These are phyloP conservation scores for Limenitis camilla DNA, from an alignment of 2,888 invertebrate species.

Conservation along the genomic window DNA sequence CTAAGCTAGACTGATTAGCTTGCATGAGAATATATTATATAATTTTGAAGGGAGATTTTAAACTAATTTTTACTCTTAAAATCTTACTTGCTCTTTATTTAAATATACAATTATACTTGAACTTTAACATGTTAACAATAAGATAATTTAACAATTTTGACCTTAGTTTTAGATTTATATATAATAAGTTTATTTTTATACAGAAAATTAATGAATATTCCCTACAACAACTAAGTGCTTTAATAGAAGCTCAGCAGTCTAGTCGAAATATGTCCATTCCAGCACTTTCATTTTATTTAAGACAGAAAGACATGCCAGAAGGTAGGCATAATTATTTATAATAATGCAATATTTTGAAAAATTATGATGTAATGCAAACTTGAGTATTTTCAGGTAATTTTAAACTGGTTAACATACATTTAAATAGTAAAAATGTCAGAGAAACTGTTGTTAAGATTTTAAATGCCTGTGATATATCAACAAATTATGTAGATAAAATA, in stretches of 20 bases:
- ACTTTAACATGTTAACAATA: no score
- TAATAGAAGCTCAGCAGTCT: constrained; percentile 85
- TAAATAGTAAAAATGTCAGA: constrained; percentile 80
- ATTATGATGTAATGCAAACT: not conserved
- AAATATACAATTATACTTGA: no score
- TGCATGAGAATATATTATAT: no score
- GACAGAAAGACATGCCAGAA: constrained; percentile 77
- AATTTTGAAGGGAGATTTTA: no score
- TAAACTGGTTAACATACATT: constrained; percentile 81
- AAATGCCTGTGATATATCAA: constrained; percentile 87
- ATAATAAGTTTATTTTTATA: constrained; percentile 34
- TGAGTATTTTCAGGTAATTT: constrained; percentile 74
- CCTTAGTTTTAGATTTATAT: no score
- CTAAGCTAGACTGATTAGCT: no score
- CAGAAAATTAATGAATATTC: constrained; percentile 93
- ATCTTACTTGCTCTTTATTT: no score
- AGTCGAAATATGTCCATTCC: constrained; percentile 75
- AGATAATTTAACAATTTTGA: no score
- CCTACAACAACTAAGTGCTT: constrained; percentile 88
- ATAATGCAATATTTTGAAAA: not conserved
- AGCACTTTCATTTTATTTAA: constrained; percentile 84
- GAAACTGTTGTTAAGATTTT: constrained; percentile 84
- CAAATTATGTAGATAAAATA: constrained; percentile 89
- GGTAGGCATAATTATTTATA: constrained; percentile 34
- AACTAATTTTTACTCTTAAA: no score